Conservation (phyloP, 2,888 invertebrate genomes). For the Drosophila tripunctata region DNA sequence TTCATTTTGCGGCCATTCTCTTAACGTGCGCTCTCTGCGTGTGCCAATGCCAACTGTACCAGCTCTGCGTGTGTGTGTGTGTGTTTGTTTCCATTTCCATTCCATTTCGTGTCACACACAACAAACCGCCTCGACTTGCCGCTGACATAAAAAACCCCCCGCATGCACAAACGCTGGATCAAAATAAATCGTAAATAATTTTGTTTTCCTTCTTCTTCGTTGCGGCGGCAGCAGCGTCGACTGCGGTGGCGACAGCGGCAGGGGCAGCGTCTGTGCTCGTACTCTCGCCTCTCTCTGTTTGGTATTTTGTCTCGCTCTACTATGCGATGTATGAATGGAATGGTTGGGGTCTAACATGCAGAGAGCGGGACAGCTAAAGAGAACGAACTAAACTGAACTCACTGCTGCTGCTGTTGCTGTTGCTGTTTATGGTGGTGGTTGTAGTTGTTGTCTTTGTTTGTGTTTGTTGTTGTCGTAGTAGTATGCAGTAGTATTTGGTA, state of each 20-base stretch:
- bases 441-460: too few species aligned
- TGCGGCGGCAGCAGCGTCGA: slow-evolving; percentile 14
- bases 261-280: slow-evolving; percentile 21
- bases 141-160: slow-evolving; percentile 71
- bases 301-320: slow-evolving; percentile 60
- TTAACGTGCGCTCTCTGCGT: slow-evolving; percentile 47
- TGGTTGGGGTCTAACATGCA: slow-evolving; percentile 58
- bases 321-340: slow-evolving; percentile 72
- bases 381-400: slow-evolving; percentile 31
- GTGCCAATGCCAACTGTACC: slow-evolving; percentile 70
- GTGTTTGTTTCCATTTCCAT: slow-evolving; percentile 53
- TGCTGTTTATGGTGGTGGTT: slow-evolving; percentile 19
- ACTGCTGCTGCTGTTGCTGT: slow-evolving; percentile 20
- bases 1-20: slow-evolving; percentile 56
- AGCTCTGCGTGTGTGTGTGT: neutral
- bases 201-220: slow-evolving; percentile 61
- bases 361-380: slow-evolving; percentile 8
- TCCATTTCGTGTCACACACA: slow-evolving; percentile 32
- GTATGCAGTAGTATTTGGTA: slow-evolving; percentile 73
- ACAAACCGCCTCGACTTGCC: slow-evolving; percentile 57
- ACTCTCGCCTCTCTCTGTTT: slow-evolving; percentile 26
- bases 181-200: slow-evolving; percentile 79
- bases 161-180: slow-evolving; percentile 43
- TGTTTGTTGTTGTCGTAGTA: slow-evolving; percentile 53
- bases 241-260: slow-evolving; percentile 6